Conservation (phyloP, 2,113 vertebrate species). For the Misgurnus mizolepis region DNA sequence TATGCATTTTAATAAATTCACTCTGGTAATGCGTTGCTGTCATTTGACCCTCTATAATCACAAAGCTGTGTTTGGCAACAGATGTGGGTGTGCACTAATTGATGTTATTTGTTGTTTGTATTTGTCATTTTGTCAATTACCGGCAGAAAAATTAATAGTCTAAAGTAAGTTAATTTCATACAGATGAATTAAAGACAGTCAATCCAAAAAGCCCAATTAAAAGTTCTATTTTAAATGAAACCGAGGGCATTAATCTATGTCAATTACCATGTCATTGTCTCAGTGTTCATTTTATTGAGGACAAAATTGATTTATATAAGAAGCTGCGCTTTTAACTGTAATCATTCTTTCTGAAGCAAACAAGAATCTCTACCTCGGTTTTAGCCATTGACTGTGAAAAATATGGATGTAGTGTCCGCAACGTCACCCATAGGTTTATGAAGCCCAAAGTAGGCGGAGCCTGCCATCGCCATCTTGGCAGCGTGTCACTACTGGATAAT, state of each 20-base stretch:
- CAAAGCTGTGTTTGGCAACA: slow-evolving; percentile 55
- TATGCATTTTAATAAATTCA: slow-evolving; percentile 20
- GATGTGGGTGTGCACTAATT: slow-evolving; percentile 58
- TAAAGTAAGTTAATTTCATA: slow-evolving; percentile 49
- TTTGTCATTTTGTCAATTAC: slow-evolving; percentile 54
- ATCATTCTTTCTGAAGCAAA: neutral
- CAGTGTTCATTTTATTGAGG: neutral
- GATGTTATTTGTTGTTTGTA: slow-evolving; percentile 56
- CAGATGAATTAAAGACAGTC: slow-evolving; percentile 21
- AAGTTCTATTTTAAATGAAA: slow-evolving; percentile 44
- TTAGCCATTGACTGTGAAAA: neutral
- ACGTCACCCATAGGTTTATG: no score
- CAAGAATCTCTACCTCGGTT: neutral
- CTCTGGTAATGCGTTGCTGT: slow-evolving; percentile 41
- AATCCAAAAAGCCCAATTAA: slow-evolving; percentile 33
- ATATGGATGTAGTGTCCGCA: neutral
- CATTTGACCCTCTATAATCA: slow-evolving; percentile 51
- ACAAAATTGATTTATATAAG: neutral
- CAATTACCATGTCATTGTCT: slow-evolving; percentile 33
- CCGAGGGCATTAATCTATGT: slow-evolving; percentile 13
- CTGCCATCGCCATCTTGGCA: no score
- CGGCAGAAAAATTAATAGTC: slow-evolving; percentile 41
- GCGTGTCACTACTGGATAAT: no score
- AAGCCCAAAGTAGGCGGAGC: no score
- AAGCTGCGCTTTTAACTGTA: neutral